These are phyloP conservation scores for Podarcis siculus DNA, from an alignment of 2,797 vertebrate genomes.

Conservation along the genomic window DNA sequence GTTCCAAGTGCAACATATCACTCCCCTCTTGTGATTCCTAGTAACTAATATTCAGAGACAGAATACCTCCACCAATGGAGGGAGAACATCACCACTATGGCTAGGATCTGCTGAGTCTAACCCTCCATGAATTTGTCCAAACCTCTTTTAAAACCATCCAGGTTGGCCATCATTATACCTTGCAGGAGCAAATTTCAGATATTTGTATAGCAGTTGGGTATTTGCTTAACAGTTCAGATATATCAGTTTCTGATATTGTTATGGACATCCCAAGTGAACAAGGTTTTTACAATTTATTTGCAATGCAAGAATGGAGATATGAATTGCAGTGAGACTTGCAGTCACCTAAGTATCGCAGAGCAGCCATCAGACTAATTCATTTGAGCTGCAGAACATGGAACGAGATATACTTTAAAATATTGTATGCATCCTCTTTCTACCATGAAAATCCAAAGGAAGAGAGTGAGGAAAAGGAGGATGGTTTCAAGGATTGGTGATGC, in stretches of 20 bases:
- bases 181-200: not conserved
- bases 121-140: no score
- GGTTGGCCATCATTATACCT: no score
- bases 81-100: no score
- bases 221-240: not conserved
- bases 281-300: not conserved
- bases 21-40: no score
- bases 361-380: conserved; percentile 4
- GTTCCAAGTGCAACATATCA: no score
- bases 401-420: not conserved
- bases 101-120: no score
- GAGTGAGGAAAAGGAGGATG: not conserved
- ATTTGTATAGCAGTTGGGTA: not conserved
- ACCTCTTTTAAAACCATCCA: no score
- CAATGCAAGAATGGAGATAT: not conserved
- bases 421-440: not conserved
- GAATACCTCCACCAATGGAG: no score
- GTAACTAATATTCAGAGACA: no score
- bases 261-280: not conserved
- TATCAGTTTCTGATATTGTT: not conserved
- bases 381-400: not conserved
- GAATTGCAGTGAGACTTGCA: not conserved
- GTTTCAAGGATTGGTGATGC: not conserved
- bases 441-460: conserved; percentile 1
- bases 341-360: not conserved